Base-by-base conservation (phyloP, 1,140 invertebrate genomes). In the Oscheius sp. region DNA sequence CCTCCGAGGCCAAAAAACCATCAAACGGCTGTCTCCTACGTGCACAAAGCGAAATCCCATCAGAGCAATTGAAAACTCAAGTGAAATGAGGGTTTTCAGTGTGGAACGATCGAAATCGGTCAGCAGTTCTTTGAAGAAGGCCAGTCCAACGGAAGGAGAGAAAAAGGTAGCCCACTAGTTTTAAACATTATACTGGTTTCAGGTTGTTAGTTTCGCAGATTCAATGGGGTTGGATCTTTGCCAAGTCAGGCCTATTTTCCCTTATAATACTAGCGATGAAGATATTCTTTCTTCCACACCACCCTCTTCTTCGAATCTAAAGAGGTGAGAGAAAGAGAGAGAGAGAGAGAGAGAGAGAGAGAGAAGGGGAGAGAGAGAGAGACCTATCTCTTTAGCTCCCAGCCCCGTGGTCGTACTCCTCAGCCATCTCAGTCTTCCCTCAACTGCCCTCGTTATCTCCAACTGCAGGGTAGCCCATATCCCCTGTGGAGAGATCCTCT, bases 191-290 rank as follows among this genome's bases (percentile, higher is more conserved):
- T 23, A 13, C 49, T 10, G 38, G 7, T 65, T 65, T n/a, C 32
- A 65, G 63, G 63, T 65, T 3, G 63, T 65, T n/a, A 15, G 36
- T 34, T 65, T 65, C 29, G 63, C 63, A 3, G 63, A 65, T 31
- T 36, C 63, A 10, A 36, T 65, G 63, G 63, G 63, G 45, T 31
- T 65, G 13, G 63, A 65, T 31, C 63, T 65, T 26, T 34, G 32
- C 13, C 63, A 65, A 42, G 63, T 65, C 13, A 65, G 26, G 36
- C 36, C 32, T 26, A 38, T 65, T 15, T 65, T 65, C 35, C 63
- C 63, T 18, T 38, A 65, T 26, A 65, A 2, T 13, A n/a, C 63
- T 13, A 36, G 32, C 29, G 63, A 65, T 38, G 63, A 65, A 42
- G 63, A 65, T 18, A 35, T 65, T 13, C n/a, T 65, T 13, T 38